Conservation (phyloP, 1,140 invertebrate genomes). For the Zaprionus capensis region DNA sequence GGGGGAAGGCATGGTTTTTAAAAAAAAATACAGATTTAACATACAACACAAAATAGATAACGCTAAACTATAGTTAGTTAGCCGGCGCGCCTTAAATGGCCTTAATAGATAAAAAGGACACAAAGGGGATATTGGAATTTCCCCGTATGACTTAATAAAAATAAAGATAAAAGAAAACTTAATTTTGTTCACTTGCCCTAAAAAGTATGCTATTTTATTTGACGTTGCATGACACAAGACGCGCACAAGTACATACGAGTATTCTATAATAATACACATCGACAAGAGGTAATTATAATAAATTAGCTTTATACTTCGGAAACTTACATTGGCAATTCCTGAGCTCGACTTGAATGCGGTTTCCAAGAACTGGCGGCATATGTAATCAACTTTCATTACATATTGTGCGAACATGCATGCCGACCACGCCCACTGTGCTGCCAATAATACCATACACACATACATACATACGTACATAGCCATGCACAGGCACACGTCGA, state of each 20-base stretch:
- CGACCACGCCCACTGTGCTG: conserved; percentile 35
- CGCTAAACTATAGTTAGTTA: no score
- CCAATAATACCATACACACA: conserved; percentile 18
- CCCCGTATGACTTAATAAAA: no score
- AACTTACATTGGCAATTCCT: conserved; percentile 1
- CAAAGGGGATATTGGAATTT: no score
- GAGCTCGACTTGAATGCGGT: conserved; percentile 1
- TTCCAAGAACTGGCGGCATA: conserved; percentile 15
- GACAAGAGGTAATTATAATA: conserved; percentile 4
- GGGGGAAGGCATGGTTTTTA: no score
- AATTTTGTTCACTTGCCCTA: not conserved
- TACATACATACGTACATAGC: not conserved
- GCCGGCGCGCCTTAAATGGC: no score
- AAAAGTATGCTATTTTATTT: not conserved
- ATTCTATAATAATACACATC: not conserved
- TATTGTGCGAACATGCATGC: conserved; percentile 25
- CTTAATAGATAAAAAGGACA: no score
- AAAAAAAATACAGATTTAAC: no score
- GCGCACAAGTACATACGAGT: not conserved
- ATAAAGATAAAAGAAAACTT: no score
- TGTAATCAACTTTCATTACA: conserved; percentile 43
- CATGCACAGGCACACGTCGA: no score
- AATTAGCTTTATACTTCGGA: not conserved
- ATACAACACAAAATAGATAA: no score
- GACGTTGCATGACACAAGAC: not conserved